Percentiles rank a stretch among this genome's conserved stretches.
Conservation (phyloP, 2,797 vertebrate species). For the Dicrostonyx torquatus region DNA sequence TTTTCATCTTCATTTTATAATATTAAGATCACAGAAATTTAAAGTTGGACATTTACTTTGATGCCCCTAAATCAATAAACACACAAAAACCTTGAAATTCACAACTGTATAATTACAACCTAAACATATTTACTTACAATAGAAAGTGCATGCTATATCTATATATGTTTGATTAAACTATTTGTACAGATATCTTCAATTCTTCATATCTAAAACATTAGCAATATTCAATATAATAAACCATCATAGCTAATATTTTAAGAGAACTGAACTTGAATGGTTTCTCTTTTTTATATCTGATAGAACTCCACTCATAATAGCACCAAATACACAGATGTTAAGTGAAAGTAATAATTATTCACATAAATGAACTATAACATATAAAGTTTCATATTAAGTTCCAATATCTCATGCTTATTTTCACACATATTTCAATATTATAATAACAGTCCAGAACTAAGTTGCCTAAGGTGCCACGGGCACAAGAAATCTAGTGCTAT, state of each 20-base stretch:
- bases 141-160: neutral
- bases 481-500: neutral
- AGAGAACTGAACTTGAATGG: neutral
- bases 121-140: neutral
- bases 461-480: neutral
- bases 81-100: conserved; percentile 28
- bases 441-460: conserved; percentile 15
- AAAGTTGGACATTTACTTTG: conserved; percentile 33
- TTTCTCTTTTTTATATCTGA: neutral
- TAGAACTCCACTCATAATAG: neutral
- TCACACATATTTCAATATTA: neutral
- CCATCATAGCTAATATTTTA: conserved; percentile 36
- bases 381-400: conserved; percentile 50
- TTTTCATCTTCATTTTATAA: conserved; percentile 25
- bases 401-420: conserved; percentile 37
- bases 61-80: neutral
- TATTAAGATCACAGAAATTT: conserved; percentile 26
- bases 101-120: conserved; percentile 16
- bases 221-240: conserved; percentile 32
- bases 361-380: neutral
- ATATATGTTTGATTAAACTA: neutral
- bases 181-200: conserved; percentile 34
- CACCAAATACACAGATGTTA: neutral
- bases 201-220: conserved; percentile 36
- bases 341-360: neutral